Percentiles rank a stretch among this genome's conserved stretches.
Conservation (phyloP, 2,113 vertebrate species). For the Rhinoderma darwinii region DNA sequence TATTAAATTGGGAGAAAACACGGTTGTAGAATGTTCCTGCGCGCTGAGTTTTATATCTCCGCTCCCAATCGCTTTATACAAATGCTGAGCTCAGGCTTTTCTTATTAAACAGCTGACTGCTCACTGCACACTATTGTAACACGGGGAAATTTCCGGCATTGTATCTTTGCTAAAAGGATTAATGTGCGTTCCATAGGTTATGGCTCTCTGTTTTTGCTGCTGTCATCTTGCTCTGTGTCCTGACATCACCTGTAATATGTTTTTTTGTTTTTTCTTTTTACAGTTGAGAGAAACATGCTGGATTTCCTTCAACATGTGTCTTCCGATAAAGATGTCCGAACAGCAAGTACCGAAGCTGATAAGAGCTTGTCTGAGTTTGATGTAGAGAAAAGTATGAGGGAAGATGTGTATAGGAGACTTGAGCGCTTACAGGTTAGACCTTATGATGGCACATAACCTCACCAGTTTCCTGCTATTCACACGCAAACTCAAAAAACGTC, state of each 20-base stretch:
- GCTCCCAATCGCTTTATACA: slow-evolving; percentile 18
- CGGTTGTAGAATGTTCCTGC: slow-evolving; percentile 20
- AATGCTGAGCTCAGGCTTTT: slow-evolving; percentile 52
- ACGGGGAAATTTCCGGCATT: slow-evolving; percentile 36
- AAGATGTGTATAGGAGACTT: slow-evolving; percentile 90
- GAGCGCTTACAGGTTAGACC: slow-evolving; percentile 86
- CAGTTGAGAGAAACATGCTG: slow-evolving; percentile 91
- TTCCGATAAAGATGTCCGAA: slow-evolving; percentile 81
- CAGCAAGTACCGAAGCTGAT: slow-evolving; percentile 91
- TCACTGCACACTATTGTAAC: slow-evolving; percentile 12
- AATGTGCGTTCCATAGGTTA: slow-evolving; percentile 9
- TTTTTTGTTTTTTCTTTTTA: not conserved
- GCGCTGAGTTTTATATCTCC: slow-evolving; percentile 16
- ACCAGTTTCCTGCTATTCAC: not conserved
- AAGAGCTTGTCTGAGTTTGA: slow-evolving; percentile 94
- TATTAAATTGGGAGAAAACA: not conserved
- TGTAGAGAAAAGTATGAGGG: slow-evolving; percentile 98
- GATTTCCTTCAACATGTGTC: slow-evolving; percentile 98
- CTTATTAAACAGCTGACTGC: slow-evolving; percentile 19
- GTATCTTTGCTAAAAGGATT: slow-evolving; percentile 30
- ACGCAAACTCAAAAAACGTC: too few species aligned
- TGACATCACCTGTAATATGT: not conserved
- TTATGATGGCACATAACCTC: not conserved
- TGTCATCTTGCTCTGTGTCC: slow-evolving; percentile 3
- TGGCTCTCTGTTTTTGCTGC: not conserved